Base-by-base conservation (phyloP, 2,113 vertebrate species). In the Podocnemis expansa region DNA sequence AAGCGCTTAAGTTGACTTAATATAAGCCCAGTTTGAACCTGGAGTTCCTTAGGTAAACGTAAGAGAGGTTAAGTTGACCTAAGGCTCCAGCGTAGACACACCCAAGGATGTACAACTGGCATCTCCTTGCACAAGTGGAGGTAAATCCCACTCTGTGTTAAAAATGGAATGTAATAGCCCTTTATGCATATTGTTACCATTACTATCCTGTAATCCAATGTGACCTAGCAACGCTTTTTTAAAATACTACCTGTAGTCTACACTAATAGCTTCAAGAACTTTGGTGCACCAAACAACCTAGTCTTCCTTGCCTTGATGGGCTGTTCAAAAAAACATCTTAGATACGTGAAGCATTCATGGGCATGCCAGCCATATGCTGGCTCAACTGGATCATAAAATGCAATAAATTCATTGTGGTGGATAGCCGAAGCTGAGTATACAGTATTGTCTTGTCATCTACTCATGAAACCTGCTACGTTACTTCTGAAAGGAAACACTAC, bases 401-500 rank as follows among this genome's bases (percentile, higher is more conserved):
- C 29, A n/a, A 10, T 0, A 38, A 70, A 47, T 17, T 58, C 25
- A 12, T 34, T 12, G 8, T 51, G 49, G 29, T 43, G 51, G 75
- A 84, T 63, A 19, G 60, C 2, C 0, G 24, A 45, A 34, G 67
- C 47, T 8, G 38, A 60, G 84, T 38, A 76, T 0, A 14, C 47
- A 51, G 2, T 5, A 6, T 4, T 78, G n/a, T 86, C 51, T 41
- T 49, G 78, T 38, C 55, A 4, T 2, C 10, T 4, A 2, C 87
- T 6, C 63, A 2, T 54, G 10, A 80, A n/a, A 45, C 29, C 75
- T 38, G 70, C n/a, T 11, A 0, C 1, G 51, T 17, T 51, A 60
- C 52, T 58, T 21, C 0, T 1, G 82, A 27, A 13, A 80, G 78
- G 47, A 21, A 56, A 45, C 12, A 4, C 51, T 0, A 11, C 60